These are phyloP conservation scores for Sarcophaga rosellei DNA, from an alignment of 2,888 invertebrate species.

Conservation along the genomic window DNA sequence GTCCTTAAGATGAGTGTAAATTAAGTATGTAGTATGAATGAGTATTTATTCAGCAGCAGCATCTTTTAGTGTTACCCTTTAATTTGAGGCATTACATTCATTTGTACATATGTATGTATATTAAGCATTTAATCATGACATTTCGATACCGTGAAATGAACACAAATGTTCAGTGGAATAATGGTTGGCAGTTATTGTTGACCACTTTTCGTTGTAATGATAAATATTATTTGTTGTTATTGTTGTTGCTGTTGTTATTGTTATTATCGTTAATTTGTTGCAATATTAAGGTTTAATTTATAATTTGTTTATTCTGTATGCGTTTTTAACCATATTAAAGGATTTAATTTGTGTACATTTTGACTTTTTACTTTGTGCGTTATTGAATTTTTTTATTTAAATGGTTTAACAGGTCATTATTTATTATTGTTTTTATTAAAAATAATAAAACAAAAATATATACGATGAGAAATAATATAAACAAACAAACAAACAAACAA, in stretches of 20 bases:
- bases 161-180: conserved; percentile 18
- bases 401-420: conserved; percentile 61
- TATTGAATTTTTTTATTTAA: conserved; percentile 58
- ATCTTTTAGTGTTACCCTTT: neutral
- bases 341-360: conserved; percentile 45
- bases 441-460: conserved; percentile 4
- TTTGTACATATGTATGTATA: neutral
- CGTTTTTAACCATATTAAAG: conserved; percentile 50
- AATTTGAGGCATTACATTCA: neutral
- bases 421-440: conserved; percentile 58
- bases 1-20: too few species aligned
- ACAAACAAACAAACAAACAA: conserved; percentile 16
- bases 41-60: too few species aligned
- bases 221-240: too few species aligned
- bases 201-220: neutral
- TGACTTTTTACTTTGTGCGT: conserved; percentile 21
- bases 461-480: neutral
- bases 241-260: conserved; percentile 9
- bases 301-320: conserved; percentile 52
- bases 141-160: conserved; percentile 11
- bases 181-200: conserved; percentile 50
- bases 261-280: conserved; percentile 43
- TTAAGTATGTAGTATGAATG: too few species aligned
- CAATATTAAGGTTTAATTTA: conserved; percentile 58
- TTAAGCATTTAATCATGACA: conserved; percentile 31